Percentiles rank a stretch among this genome's conserved stretches.
phyloP scores from a whole-genome alignment of 92 coral and sea anemone species.

The Meandrina meandrites region DNA sequence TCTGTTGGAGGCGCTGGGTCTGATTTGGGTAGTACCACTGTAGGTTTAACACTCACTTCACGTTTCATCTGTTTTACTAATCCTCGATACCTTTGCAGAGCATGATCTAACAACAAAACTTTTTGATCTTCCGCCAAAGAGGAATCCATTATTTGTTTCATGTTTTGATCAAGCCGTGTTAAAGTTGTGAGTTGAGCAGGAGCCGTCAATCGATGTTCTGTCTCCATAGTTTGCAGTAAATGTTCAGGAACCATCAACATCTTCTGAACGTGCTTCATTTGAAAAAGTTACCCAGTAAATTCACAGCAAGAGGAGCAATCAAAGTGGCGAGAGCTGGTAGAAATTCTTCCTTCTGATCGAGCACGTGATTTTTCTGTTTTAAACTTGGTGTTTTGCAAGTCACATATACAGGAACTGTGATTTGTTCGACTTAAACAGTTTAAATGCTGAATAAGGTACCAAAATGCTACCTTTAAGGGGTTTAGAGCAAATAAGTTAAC shows the following conservation, averaged over 20 bases:
- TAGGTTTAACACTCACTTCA: neutral
- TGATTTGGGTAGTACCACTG: neutral
- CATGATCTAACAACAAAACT: slow-evolving; percentile 9
- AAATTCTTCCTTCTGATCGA: slow-evolving; percentile 34
- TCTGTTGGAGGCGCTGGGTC: neutral
- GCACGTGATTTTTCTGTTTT: slow-evolving; percentile 15
- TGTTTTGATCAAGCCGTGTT: slow-evolving; percentile 22
- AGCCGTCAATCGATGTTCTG: slow-evolving; percentile 27
- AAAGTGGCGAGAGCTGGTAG: slow-evolving; percentile 23
- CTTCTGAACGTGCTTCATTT: slow-evolving; percentile 37
- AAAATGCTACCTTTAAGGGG: slow-evolving; percentile 20
- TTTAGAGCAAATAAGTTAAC: slow-evolving; percentile 25
- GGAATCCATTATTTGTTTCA: slow-evolving; percentile 23
- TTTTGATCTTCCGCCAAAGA: slow-evolving; percentile 16
- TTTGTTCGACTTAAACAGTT: slow-evolving; percentile 27
- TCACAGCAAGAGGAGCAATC: slow-evolving; percentile 27
- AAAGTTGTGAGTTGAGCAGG: slow-evolving; percentile 22
- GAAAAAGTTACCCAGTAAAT: slow-evolving; percentile 12
- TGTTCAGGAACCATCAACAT: slow-evolving; percentile 36
- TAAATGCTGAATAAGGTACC: slow-evolving; percentile 12
- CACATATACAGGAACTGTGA: slow-evolving; percentile 13
- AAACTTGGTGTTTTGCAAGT: slow-evolving; percentile 12
- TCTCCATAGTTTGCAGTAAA: slow-evolving; percentile 28
- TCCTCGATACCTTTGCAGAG: slow-evolving; percentile 16
- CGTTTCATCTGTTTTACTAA: slow-evolving; percentile 9